A percentile compares a stretch with the other conserved stretches of the same genome.
phyloP scores from a whole-genome alignment of 2,113 vertebrate species.

The Platichthys flesus region DNA sequence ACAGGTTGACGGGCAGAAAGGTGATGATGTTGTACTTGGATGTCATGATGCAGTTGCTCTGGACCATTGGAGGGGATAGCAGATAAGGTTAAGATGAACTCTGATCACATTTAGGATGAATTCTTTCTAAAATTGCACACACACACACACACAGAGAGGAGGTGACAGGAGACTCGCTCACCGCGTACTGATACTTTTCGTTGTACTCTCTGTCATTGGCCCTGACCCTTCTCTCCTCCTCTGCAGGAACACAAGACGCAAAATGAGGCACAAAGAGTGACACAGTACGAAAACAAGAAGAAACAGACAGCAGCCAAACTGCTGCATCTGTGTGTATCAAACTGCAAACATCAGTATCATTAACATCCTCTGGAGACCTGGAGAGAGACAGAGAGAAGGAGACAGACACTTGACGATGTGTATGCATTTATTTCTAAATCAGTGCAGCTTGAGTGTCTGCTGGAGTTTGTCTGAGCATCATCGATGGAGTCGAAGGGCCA shows the following conservation, averaged over 20 bases:
- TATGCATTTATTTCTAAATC: slow-evolving; percentile 34
- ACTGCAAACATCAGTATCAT: slow-evolving; percentile 2
- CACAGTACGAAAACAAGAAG: not conserved
- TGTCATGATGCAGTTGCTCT: slow-evolving; percentile 98
- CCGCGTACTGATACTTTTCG: slow-evolving; percentile 95
- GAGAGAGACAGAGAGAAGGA: not conserved
- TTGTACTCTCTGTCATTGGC: slow-evolving; percentile 94
- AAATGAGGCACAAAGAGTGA: slow-evolving; percentile 10
- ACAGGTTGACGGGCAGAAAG: slow-evolving; percentile 96
- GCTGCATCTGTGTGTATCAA: not conserved
- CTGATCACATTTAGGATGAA: not conserved
- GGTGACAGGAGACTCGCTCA: slow-evolving; percentile 73
- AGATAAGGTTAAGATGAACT: not conserved
- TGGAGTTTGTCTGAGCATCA: not conserved
- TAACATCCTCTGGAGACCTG: not conserved
- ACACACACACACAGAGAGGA: not conserved
- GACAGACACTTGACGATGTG: not conserved
- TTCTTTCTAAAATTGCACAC: not conserved
- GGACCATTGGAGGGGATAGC: not conserved
- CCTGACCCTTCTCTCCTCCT: slow-evolving; percentile 91
- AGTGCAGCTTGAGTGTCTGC: slow-evolving; percentile 23
- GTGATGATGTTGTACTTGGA: slow-evolving; percentile 96
- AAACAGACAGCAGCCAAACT: not conserved
- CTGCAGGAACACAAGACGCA: slow-evolving; percentile 73
- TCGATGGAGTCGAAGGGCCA: not conserved